These are phyloP conservation scores for Drosophila rellima DNA, from an alignment of 2,888 invertebrate species.

Conservation along the genomic window DNA sequence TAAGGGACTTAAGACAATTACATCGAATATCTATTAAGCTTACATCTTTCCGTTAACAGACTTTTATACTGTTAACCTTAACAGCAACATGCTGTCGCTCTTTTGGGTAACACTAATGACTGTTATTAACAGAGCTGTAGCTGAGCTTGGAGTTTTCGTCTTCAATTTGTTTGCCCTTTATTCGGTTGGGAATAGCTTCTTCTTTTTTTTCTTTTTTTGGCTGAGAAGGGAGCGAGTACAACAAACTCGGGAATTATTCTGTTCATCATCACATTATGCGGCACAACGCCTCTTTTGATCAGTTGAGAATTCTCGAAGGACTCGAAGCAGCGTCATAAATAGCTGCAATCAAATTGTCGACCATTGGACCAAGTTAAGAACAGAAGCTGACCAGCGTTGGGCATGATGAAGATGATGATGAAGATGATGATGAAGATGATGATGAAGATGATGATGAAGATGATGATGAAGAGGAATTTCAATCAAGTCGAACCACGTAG, in stretches of 20 bases:
- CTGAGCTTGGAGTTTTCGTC: background rate
- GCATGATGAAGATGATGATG: background rate
- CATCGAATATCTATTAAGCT: too few species aligned
- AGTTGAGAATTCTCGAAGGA: background rate
- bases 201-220: background rate
- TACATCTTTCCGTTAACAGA: too few species aligned
- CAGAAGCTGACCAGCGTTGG: slow-evolving; percentile 12
- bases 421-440: background rate
- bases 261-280: slow-evolving; percentile 11
- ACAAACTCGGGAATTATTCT: slow-evolving; percentile 1
- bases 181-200: background rate
- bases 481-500: slow-evolving; percentile 68
- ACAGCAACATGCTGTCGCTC: background rate
- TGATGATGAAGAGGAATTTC: slow-evolving; percentile 27
- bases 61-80: background rate
- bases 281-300: background rate
- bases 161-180: slow-evolving; percentile 5
- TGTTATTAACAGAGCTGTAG: background rate
- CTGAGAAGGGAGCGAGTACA: background rate
- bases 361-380: slow-evolving; percentile 4
- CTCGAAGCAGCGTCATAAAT: slow-evolving; percentile 40
- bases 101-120: background rate
- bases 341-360: slow-evolving; percentile 38
- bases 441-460: background rate
- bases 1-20: background rate